Conservation (phyloP, 1,140 invertebrate genomes). For the Mya arenaria region DNA sequence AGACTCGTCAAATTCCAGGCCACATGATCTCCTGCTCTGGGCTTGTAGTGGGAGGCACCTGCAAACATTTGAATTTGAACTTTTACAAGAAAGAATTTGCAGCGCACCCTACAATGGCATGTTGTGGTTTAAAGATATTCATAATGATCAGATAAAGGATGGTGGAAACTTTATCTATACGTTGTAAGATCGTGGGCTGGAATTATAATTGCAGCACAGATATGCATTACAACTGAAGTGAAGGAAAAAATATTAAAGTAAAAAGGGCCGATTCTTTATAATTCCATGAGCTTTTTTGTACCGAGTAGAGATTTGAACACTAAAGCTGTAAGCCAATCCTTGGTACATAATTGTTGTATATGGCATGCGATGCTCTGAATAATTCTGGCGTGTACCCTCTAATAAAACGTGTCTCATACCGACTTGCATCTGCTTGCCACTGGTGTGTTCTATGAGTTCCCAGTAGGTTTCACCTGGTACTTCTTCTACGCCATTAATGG, state of each 20-base stretch:
- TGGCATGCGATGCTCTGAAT: not conserved
- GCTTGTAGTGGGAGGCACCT: conserved; percentile 1
- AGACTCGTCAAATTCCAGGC: conserved; percentile 30
- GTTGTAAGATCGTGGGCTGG: not conserved
- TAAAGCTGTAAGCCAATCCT: not conserved
- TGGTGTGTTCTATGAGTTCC: conserved; percentile 37
- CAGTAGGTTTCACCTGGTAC: conserved; percentile 30
- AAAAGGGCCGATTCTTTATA: not conserved
- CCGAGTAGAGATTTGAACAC: not conserved
- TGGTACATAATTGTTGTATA: not conserved
- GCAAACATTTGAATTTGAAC: not conserved
- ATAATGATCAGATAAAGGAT: not conserved
- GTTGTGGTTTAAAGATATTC: not conserved
- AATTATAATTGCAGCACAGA: not conserved
- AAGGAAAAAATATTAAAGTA: not conserved
- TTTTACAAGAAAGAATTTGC: not conserved
- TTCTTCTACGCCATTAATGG: conserved; percentile 25
- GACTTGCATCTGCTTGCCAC: conserved; percentile 10
- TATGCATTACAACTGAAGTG: not conserved
- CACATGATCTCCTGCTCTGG: conserved; percentile 15
- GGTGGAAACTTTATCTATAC: not conserved
- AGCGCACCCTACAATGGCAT: not conserved
- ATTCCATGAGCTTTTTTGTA: not conserved
- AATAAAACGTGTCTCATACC: not conserved
- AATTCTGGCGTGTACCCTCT: not conserved